A percentile compares a stretch with the other conserved stretches of the same genome.
phyloP scores from a whole-genome alignment of 2,113 vertebrate genomes.

The Hippocampus mohnikei region DNA sequence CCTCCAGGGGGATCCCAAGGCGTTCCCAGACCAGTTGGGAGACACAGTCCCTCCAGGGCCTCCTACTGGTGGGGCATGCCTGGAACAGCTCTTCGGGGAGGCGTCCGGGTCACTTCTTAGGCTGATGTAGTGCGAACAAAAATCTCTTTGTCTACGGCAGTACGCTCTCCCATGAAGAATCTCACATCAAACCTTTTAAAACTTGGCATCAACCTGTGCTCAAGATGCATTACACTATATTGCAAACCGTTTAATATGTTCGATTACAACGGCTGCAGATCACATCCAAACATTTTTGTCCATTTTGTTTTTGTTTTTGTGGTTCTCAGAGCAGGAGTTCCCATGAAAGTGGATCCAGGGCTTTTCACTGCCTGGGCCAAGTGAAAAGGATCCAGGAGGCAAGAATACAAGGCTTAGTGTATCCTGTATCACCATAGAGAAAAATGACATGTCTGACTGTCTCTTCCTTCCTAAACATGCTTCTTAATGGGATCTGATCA shows the following conservation, averaged over 20 bases:
- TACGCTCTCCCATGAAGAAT: not conserved
- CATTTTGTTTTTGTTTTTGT: not conserved
- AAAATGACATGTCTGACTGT: slow-evolving; percentile 14
- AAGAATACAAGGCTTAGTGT: slow-evolving; percentile 39
- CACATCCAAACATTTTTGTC: not conserved
- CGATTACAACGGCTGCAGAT: not conserved
- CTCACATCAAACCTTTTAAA: not conserved
- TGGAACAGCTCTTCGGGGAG: too few relatives aligned
- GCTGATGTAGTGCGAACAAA: not conserved
- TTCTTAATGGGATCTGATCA: not conserved
- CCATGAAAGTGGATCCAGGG: slow-evolving; percentile 68
- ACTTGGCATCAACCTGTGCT: not conserved
- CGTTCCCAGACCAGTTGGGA: too few relatives aligned
- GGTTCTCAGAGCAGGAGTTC: slow-evolving; percentile 33
- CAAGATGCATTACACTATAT: not conserved
- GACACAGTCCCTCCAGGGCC: too few relatives aligned
- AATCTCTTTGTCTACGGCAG: not conserved
- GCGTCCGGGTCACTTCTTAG: not conserved
- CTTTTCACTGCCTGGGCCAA: slow-evolving; percentile 53
- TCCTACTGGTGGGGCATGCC: too few relatives aligned
- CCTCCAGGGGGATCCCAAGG: too few relatives aligned
- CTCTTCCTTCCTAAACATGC: not conserved
- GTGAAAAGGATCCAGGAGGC: slow-evolving; percentile 54
- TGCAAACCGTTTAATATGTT: not conserved
- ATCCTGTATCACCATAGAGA: slow-evolving; percentile 49